Base-by-base conservation (phyloP, 2,888 invertebrate genomes). In the Belgica antarctica region DNA sequence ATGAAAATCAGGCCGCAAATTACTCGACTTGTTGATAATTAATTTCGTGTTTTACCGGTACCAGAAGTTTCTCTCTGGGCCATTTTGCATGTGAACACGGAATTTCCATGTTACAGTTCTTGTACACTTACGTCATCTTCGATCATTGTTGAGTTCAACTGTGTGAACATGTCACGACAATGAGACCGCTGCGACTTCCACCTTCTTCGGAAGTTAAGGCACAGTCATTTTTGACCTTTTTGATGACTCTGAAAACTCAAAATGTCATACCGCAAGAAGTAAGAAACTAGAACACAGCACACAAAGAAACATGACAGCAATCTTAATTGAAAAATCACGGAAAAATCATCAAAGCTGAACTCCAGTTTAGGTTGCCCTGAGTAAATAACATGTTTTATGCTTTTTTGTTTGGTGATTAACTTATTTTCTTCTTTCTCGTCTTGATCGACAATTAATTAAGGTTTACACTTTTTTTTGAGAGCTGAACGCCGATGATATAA, bases 211-310 rank as follows among this genome's bases (percentile, higher is more conserved):
- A n/a, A n/a, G n/a, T n/a, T n/a, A n/a, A n/a, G n/a, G n/a, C n/a
- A n/a, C n/a, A n/a, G n/a, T n/a, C n/a, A n/a, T n/a, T n/a, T n/a
- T n/a, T n/a, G 41, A 41, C 34, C 34, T 34, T 34, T 34, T 7
- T 12, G 34, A 12, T 34, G 10, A 41, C 34, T 31, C 34, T 52
- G 3, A 52, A 17, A 52, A 22, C 12, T 52, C 41, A 41, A 31
- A n/a, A n/a, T n/a, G 7, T 41, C 15, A 41, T 12, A 15, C 4
- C 41, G 15, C 41, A 12, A 41, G 52, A 52, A 52, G 22, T 19
- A 22, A 52, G 52, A 52, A 31, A 52, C 19, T 52, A 52, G 52
- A 52, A 52, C 52, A 10, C 41, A 41, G 41, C 41, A 52, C 41
- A n/a, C 17, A 52, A 5, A 22, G 17, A 22, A 31, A 31, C 34